Percentiles rank a stretch among this genome's conserved stretches.
phyloP scores from a whole-genome alignment of 2,888 invertebrate genomes.

The Lingula anatina region DNA sequence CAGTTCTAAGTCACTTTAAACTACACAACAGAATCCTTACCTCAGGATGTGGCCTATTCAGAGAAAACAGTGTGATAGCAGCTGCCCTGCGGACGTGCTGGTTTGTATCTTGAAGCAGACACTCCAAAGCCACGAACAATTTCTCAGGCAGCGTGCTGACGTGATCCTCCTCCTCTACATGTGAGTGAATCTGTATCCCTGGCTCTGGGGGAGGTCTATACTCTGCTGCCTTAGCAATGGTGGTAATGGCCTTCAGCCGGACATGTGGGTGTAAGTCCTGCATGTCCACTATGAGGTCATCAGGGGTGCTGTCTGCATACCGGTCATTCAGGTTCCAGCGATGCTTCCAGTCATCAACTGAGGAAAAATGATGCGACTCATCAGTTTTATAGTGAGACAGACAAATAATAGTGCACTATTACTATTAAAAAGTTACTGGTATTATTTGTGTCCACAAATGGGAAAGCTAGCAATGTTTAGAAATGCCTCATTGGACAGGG shows the following conservation, averaged over 20 bases:
- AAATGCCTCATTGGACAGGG: too few relatives aligned
- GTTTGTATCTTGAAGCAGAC: conserved; percentile 39
- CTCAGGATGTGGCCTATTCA: conserved; percentile 36
- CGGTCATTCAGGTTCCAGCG: conserved; percentile 48
- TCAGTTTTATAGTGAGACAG: too few relatives aligned
- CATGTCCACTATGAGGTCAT: conserved; percentile 50
- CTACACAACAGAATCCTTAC: too few relatives aligned
- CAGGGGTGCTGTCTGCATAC: conserved; percentile 42
- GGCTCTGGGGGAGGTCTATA: conserved; percentile 30
- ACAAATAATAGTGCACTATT: too few relatives aligned
- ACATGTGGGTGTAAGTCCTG: conserved; percentile 49
- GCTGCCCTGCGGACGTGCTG: conserved; percentile 38
- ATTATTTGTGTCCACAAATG: too few relatives aligned
- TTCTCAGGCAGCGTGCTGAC: conserved; percentile 33
- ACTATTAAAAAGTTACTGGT: neutral
- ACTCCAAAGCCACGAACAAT: conserved; percentile 44
- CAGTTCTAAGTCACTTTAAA: too few relatives aligned
- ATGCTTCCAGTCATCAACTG: conserved; percentile 49
- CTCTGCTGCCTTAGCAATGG: conserved; percentile 43
- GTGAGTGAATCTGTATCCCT: conserved; percentile 20
- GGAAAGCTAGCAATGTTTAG: too few relatives aligned
- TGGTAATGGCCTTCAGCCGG: conserved; percentile 45
- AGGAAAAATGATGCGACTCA: neutral
- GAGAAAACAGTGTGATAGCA: conserved; percentile 42
- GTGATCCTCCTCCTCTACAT: conserved; percentile 9